Conservation (phyloP, 2,888 invertebrate genomes). For the Cyclophora albipunctata region DNA sequence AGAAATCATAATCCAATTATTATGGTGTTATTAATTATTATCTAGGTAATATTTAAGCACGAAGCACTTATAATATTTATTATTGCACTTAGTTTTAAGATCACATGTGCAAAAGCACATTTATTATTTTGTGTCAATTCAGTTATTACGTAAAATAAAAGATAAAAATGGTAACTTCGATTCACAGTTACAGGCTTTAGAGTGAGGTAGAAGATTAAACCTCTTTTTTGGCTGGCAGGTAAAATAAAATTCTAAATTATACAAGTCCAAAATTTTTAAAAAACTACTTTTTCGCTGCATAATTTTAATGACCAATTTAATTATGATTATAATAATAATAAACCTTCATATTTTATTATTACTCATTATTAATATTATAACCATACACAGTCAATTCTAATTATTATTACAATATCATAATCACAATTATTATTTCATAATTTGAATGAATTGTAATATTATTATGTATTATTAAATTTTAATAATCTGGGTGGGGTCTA, state of each 20-base stretch:
- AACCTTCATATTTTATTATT: no score
- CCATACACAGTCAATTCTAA: not conserved
- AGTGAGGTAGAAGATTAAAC: conserved; percentile 1
- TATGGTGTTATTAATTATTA: no score
- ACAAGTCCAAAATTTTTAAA: no score
- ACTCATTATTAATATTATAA: conserved; percentile 1
- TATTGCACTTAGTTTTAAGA: conserved; percentile 48
- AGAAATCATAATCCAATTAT: no score
- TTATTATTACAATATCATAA: no score
- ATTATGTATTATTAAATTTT: no score
- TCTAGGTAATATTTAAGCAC: conserved; percentile 18
- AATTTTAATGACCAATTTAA: no score
- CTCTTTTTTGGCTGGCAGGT: conserved; percentile 6
- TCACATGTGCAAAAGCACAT: conserved; percentile 44
- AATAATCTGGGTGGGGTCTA: conserved; percentile 48
- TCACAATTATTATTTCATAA: no score
- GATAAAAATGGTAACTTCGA: conserved; percentile 4
- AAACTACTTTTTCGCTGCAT: no score
- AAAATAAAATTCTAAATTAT: conserved; percentile 11
- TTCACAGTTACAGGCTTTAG: no score
- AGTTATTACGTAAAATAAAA: conserved; percentile 5
- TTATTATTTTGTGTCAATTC: conserved; percentile 27
- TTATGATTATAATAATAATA: no score
- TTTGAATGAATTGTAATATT: no score
- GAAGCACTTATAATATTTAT: conserved; percentile 30